Percentiles rank a stretch among this genome's conserved stretches.
Conservation (phyloP, 2,113 vertebrate species). For the Corythornis cristatus region DNA sequence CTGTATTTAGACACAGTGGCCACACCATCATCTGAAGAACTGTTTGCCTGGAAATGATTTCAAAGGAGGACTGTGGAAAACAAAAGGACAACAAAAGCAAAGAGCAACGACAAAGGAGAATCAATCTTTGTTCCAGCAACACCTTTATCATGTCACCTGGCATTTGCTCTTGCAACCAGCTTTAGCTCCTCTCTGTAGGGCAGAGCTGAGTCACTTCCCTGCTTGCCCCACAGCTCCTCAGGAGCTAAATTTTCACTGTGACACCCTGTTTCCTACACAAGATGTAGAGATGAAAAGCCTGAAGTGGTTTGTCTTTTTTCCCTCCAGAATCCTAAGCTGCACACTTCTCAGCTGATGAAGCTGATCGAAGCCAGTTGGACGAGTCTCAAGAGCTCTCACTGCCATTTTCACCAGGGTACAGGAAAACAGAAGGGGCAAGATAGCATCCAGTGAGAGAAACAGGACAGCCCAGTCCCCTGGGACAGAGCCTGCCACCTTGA, state of each 20-base stretch:
- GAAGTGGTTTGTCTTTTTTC: neutral
- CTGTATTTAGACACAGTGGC: neutral
- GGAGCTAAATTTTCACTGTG: neutral
- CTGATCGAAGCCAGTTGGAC: constrained; percentile 25
- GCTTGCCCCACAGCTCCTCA: neutral
- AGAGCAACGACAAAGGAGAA: neutral
- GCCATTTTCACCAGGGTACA: neutral
- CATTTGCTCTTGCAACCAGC: neutral
- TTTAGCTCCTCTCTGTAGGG: neutral
- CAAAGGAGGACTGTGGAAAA: neutral
- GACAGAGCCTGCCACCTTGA: neutral
- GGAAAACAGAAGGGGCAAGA: neutral
- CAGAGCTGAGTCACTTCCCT: constrained; percentile 22
- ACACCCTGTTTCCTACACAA: neutral
- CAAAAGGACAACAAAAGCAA: neutral
- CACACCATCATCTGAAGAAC: neutral
- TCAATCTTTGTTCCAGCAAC: neutral
- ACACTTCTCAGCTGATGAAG: neutral
- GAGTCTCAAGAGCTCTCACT: constrained; percentile 30
- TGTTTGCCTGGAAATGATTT: neutral
- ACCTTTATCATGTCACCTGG: neutral
- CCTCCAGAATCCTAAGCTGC: neutral
- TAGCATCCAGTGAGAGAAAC: neutral
- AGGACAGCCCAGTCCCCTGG: neutral
- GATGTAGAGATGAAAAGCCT: constrained; percentile 18